phyloP scores from a whole-genome alignment of 2,797 vertebrate genomes.

The Myotis pilosus region DNA sequence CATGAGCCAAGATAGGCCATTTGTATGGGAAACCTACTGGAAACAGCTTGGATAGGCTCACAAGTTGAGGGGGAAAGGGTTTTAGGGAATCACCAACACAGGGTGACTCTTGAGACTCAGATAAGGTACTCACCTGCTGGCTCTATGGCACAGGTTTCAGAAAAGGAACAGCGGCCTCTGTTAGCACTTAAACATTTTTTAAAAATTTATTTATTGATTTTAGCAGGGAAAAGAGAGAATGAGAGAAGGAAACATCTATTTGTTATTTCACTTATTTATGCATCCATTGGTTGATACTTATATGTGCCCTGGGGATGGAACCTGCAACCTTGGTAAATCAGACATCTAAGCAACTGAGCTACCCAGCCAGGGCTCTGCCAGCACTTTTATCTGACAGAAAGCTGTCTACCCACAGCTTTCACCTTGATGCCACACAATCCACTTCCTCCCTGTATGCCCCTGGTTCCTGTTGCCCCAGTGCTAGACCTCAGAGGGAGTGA shows the following conservation, averaged over 20 bases:
- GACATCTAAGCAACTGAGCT: not conserved
- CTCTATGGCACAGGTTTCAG: not conserved
- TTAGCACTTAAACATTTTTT: not conserved
- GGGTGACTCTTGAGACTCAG: not conserved
- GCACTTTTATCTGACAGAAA: not conserved
- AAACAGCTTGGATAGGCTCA: not conserved
- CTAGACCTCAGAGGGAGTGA: not conserved
- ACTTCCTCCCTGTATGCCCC: not conserved
- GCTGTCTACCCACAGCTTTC: not conserved
- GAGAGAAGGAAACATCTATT: not conserved
- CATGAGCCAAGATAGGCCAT: not conserved
- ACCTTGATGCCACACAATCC: not conserved
- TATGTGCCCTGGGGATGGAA: not conserved
- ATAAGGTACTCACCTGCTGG: not conserved
- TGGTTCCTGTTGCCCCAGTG: not conserved
- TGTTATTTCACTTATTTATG: not conserved
- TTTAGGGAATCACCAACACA: not conserved
- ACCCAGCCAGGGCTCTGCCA: not conserved
- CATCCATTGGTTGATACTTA: not conserved
- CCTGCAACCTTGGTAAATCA: not conserved
- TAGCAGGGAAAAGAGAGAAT: not conserved
- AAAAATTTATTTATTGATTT: not conserved
- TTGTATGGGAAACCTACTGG: not conserved
- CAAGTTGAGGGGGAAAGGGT: not conserved
- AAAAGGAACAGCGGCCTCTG: not conserved